Percentiles rank a stretch among this genome's conserved stretches.
Evolutionary conservation across 2,888 invertebrate species (phyloP).

Genomic region (Pheosia gnoma): DNA sequence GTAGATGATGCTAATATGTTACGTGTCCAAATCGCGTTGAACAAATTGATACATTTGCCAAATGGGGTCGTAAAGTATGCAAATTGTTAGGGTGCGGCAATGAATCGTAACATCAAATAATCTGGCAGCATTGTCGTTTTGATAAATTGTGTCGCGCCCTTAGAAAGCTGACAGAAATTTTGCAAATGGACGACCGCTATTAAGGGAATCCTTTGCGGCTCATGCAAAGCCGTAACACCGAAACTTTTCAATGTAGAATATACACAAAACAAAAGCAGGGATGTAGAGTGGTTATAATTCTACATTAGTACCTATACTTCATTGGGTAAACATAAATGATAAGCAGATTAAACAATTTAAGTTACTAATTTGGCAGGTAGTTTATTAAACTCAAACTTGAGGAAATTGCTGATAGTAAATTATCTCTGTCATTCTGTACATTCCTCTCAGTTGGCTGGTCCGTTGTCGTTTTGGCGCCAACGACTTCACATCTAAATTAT

Average conservation of each 20-base stretch:
- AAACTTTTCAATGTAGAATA: background rate
- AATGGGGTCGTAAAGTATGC: slow-evolving; percentile 44
- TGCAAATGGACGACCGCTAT: slow-evolving; percentile 32
- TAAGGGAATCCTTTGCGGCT: slow-evolving; percentile 19
- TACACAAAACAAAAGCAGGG: background rate
- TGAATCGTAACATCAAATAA: slow-evolving; percentile 50
- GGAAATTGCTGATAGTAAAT: slow-evolving; percentile 17
- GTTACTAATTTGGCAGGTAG: background rate
- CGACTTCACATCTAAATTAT: slow-evolving; percentile 22
- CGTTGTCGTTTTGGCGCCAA: slow-evolving; percentile 31
- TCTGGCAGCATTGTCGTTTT: slow-evolving; percentile 55
- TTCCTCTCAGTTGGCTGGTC: slow-evolving; percentile 25
- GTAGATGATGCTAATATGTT: slow-evolving; percentile 24
- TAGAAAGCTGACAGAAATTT: slow-evolving; percentile 28
- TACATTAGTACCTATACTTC: no score
- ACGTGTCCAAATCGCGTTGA: slow-evolving; percentile 3
- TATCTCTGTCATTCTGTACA: slow-evolving; percentile 20
- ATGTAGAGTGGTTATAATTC: no score
- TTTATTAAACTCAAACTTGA: slow-evolving; percentile 27
- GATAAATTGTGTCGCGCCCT: slow-evolving; percentile 58
- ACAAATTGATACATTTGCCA: slow-evolving; percentile 46
- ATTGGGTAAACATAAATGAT: no score
- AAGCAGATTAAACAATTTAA: no score
- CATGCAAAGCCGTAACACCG: background rate
- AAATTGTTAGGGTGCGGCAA: slow-evolving; percentile 43